Evolutionary conservation across 2,888 invertebrate genomes (phyloP).

Genomic region (Erebia epiphron): DNA sequence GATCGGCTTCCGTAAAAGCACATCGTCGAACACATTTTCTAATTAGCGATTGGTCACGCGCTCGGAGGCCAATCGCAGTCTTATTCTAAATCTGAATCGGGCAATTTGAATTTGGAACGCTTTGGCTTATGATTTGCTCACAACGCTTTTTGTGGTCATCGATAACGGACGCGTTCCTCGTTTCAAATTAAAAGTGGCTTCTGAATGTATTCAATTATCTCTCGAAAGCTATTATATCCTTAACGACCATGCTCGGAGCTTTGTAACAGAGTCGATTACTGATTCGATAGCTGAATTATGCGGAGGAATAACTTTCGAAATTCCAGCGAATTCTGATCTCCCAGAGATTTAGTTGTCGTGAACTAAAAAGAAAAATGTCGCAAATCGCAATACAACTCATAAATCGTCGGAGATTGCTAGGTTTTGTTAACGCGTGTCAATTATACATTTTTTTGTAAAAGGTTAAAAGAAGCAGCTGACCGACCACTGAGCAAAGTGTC

Average conservation of each 20-base stretch:
- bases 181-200: constrained; percentile 44
- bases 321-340: constrained; percentile 20
- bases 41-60: constrained; percentile 83
- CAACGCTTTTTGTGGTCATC: constrained; percentile 47
- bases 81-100: constrained; percentile 70
- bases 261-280: constrained; percentile 4
- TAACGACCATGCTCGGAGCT: constrained; percentile 34
- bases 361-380: constrained; percentile 21
- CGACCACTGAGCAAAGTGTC: constrained; percentile 43
- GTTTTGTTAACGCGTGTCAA: constrained; percentile 25
- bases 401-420: constrained; percentile 30
- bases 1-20: constrained; percentile 78
- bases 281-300: constrained; percentile 25
- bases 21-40: constrained; percentile 72
- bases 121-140: constrained; percentile 54
- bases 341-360: constrained; percentile 21
- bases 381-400: constrained; percentile 20
- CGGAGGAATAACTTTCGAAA: constrained; percentile 23
- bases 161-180: constrained; percentile 45
- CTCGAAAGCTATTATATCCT: constrained; percentile 36
- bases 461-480: constrained; percentile 41
- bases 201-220: constrained; percentile 46
- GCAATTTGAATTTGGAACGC: constrained; percentile 79
- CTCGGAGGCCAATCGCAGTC: constrained; percentile 65
- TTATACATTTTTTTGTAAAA: constrained; percentile 37